A percentile compares a stretch with the other conserved stretches of the same genome.
These are phyloP conservation scores for Aleiodes sp. DNA, from an alignment of 1,140 invertebrate species.

Conservation along the genomic window DNA sequence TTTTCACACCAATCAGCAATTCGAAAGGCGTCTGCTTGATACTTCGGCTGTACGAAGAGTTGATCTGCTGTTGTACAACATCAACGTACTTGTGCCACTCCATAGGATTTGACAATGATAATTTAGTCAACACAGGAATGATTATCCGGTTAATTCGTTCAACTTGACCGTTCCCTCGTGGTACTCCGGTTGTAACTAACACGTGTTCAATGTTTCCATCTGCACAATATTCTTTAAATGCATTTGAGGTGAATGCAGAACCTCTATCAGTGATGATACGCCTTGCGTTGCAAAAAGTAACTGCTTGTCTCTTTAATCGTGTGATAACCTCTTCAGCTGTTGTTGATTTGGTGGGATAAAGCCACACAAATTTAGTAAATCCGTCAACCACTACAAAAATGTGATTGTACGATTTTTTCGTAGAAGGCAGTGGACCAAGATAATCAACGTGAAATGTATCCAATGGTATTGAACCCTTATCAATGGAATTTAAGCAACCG, in stretches of 20 bases:
- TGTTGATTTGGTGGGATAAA: constrained; percentile 41
- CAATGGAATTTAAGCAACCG: constrained; percentile 35
- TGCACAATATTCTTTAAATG: constrained; percentile 44
- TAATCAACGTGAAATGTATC: constrained; percentile 55
- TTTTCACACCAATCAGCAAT: constrained; percentile 13
- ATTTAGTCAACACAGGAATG: constrained; percentile 40
- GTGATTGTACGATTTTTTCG: constrained; percentile 35
- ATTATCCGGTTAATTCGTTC: constrained; percentile 46
- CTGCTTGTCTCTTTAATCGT: constrained; percentile 28
- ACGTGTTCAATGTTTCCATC: constrained; percentile 49
- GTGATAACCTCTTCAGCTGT: constrained; percentile 35
- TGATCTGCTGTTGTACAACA: constrained; percentile 47
- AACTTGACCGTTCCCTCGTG: constrained; percentile 49
- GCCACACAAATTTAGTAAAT: constrained; percentile 47
- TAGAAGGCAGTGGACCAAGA: constrained; percentile 43
- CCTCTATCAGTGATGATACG: constrained; percentile 51
- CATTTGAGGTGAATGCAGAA: constrained; percentile 39
- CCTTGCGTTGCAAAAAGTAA: constrained; percentile 51
- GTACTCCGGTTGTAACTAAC: constrained; percentile 45
- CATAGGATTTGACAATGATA: constrained; percentile 41
- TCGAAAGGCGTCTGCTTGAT: constrained; percentile 30
- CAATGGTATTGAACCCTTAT: constrained; percentile 38
- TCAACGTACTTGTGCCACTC: constrained; percentile 50
- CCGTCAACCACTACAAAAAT: constrained; percentile 44
- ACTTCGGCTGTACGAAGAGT: constrained; percentile 39